phyloP scores from a whole-genome alignment of 2,113 vertebrate species.

The Lathamus discolor region DNA sequence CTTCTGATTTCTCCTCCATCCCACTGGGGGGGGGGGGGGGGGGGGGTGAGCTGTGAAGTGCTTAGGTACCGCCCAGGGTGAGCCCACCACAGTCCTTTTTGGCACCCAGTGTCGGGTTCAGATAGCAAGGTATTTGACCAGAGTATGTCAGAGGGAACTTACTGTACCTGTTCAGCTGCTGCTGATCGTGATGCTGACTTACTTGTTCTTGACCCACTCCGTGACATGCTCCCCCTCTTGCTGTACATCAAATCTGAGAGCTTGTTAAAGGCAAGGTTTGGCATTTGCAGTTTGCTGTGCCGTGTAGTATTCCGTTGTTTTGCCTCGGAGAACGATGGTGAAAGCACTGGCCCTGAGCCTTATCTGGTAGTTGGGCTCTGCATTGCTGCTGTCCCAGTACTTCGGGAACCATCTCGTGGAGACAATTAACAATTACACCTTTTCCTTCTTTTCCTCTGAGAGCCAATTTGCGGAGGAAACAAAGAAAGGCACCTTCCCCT shows the following conservation, averaged over 20 bases:
- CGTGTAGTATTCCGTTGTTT: neutral
- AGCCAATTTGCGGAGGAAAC: neutral
- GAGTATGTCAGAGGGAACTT: neutral
- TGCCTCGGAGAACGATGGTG: neutral
- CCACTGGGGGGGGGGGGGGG: too few species aligned
- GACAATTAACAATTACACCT: conserved; percentile 50
- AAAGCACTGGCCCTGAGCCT: conserved; percentile 4
- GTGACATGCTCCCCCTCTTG: neutral
- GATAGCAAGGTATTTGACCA: neutral
- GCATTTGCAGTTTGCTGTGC: neutral
- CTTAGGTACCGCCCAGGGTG: neutral
- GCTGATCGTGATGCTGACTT: neutral
- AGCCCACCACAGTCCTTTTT: neutral
- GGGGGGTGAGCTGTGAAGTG: neutral
- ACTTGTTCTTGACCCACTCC: fast-evolving
- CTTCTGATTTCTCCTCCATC: neutral
- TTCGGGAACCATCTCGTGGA: conserved; percentile 53
- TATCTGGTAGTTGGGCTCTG: neutral
- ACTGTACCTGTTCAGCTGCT: neutral
- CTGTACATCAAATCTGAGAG: neutral
- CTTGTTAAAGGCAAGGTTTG: neutral
- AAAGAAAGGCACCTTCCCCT: neutral
- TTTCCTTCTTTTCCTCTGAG: neutral
- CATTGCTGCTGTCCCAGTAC: neutral
- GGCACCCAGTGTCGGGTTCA: neutral